Percentiles rank a stretch among this genome's conserved stretches.
Evolutionary conservation across 1,140 invertebrate genomes (phyloP).

Genomic region (Camponotus floridanus): DNA sequence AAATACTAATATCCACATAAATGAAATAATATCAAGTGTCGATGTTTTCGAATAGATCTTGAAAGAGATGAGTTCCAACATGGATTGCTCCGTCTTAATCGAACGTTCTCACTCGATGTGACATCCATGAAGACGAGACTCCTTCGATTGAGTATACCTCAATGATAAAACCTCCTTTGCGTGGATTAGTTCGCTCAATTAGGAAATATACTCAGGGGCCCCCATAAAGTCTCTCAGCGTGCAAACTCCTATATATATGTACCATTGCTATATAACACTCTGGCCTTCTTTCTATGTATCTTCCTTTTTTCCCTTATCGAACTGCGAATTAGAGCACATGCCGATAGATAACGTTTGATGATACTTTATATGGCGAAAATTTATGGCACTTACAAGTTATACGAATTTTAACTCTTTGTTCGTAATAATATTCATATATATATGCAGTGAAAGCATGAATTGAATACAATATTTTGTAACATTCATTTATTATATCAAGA

Average conservation of each 20-base stretch:
- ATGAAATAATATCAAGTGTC: background rate
- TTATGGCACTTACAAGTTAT: background rate
- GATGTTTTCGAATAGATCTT: background rate
- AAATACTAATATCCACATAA: background rate
- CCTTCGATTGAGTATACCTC: conserved; percentile 81
- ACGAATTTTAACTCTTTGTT: background rate
- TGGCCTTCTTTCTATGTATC: conserved; percentile 59
- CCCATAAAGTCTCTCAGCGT: conserved; percentile 77
- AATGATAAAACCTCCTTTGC: conserved; percentile 83
- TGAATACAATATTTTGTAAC: background rate
- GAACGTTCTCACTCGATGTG: conserved; percentile 24
- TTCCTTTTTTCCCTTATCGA: conserved; percentile 62
- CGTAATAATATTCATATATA: no score
- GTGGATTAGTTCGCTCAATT: conserved; percentile 84
- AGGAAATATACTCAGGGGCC: conserved; percentile 82
- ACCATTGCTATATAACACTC: conserved; percentile 64
- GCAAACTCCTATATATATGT: conserved; percentile 73
- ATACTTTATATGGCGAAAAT: background rate
- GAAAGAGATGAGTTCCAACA: background rate
- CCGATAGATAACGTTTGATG: conserved; percentile 58
- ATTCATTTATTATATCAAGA: background rate
- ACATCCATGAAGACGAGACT: conserved; percentile 59
- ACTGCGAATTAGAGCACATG: conserved; percentile 34
- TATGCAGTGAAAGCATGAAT: no score
- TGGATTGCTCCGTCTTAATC: conserved; percentile 29